Base-by-base conservation (phyloP, 2,113 vertebrate species). In the Pionites leucogaster region DNA sequence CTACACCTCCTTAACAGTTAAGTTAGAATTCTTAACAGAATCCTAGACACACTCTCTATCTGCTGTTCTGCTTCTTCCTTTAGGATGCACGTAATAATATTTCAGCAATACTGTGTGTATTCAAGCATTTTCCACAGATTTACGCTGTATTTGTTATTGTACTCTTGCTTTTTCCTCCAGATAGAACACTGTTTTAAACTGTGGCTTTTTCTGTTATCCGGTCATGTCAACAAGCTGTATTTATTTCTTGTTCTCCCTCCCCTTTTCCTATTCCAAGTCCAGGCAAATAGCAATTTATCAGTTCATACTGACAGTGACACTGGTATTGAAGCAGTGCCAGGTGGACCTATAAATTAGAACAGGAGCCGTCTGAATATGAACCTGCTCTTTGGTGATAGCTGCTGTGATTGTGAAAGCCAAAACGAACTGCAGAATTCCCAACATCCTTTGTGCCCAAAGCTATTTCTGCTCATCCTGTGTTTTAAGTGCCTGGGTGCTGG, bases 391-490 rank as follows among this genome's bases (percentile, higher is more conserved):
- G 17, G 67, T 12, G 1, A 24, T 8, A 82, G 42, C 85, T 35
- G 0, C 20, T 80, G 42, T 44, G 62, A n/a, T 41, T 18, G 50
- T 10, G 69, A 49, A 39, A 93, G 39, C 57, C 63, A 31, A 60
- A 72, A 17, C 1, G 78, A 90, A 20, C 50, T 35, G 90, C 82
- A 44, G 47, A 81, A 42, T 57, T 64, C 35, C 91, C 31, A 1
- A 49, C 60, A 27, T 81, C 82, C 74, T 41, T 37, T 28, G 37
- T 81, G 80, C 69, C 33, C 1, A 23, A 10, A 65, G 95, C 95
- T 96, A 81, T 95, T 97, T 94, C 74, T 94, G 82, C 57, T 80
- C 52, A 12, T 78, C 35, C 2, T 81, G 94, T 67, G 47, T n/a
- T n/a, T 27, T 13, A 19, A 81, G 44, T 15, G 49, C 47, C 24